Evolutionary conservation across 1,140 invertebrate species (phyloP), one percentile per base, ranked within the genome.

Genomic region (Pollicipes pollicipes): DNA sequence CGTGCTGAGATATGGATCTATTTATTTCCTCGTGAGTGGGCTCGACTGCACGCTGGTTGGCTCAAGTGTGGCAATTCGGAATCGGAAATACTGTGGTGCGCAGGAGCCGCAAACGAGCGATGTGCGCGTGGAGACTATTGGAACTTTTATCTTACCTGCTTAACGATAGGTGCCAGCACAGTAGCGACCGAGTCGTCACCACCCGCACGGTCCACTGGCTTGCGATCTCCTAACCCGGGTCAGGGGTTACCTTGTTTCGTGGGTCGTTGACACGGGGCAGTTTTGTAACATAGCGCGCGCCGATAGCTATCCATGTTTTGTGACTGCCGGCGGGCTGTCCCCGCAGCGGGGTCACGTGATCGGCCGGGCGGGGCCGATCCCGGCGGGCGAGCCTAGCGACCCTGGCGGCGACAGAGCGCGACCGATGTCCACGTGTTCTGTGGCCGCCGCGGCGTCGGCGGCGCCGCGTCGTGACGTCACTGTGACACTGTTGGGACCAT

Each of bases 1-100:
- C 45, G 45, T 58, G 45, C 45, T 58, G 45, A 58, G 45, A 58
- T 58, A 58, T 58, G 45, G 45, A 58, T 58, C 45, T 58, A 58
- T 58, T 58, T 58, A 58, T 58, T 58, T 58, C 45, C 24, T 58
- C 24, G 45, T 58, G 45, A 58, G 45, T 17, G 45, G n/a, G 45
- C 45, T 10, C 45, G 45, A 58, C 13, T 58, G 45, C 45, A 58
- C 45, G 21, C 24, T 58, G 6, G 45, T 21, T 58, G 45, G 45
- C 45, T 58, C 45, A 58, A 58, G 45, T 58, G 45, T 58, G 17
- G 45, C 45, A 21, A 58, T 58, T 21, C 24, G 24, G 45, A n/a
- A n/a, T n/a, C n/a, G n/a, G n/a, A n/a, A n/a, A n/a, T n/a, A n/a
- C n/a, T n/a, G n/a, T n/a, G n/a, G n/a, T n/a, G n/a, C n/a, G n/a